Percentiles rank a stretch among this genome's conserved stretches.
These are phyloP conservation scores for Rhinella marina DNA, from an alignment of 2,797 vertebrate species.

Conservation along the genomic window DNA sequence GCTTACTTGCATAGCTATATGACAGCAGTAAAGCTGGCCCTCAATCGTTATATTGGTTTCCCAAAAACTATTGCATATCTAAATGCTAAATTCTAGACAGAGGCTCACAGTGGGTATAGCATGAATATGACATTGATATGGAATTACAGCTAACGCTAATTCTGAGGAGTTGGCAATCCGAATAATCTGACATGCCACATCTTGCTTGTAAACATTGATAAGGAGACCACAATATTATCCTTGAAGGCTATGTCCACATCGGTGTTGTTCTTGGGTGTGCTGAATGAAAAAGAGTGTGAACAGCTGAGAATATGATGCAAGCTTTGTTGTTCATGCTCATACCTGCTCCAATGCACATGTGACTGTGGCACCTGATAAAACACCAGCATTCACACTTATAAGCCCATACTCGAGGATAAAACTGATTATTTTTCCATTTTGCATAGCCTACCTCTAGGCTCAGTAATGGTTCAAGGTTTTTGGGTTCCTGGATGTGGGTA, in stretches of 20 bases:
- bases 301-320: conserved; percentile 1
- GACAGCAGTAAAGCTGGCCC: not conserved
- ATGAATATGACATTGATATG: not conserved
- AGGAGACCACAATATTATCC: not conserved
- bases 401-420: not conserved
- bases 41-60: not conserved
- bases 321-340: not conserved
- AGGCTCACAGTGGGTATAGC: not conserved
- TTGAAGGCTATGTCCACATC: not conserved
- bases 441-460: not conserved
- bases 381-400: not conserved
- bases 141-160: not conserved
- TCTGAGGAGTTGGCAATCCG: not conserved
- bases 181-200: not conserved
- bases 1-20: not conserved
- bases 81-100: not conserved
- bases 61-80: not conserved
- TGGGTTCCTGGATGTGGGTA: not conserved
- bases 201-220: not conserved
- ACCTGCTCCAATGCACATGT: conserved; percentile 11
- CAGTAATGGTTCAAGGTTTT: not conserved
- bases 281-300: not conserved
- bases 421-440: not conserved
- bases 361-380: not conserved
- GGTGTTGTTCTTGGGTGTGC: conserved; percentile 10